phyloP scores from a whole-genome alignment of 2,888 invertebrate genomes.

The Andrena trimmerana region DNA sequence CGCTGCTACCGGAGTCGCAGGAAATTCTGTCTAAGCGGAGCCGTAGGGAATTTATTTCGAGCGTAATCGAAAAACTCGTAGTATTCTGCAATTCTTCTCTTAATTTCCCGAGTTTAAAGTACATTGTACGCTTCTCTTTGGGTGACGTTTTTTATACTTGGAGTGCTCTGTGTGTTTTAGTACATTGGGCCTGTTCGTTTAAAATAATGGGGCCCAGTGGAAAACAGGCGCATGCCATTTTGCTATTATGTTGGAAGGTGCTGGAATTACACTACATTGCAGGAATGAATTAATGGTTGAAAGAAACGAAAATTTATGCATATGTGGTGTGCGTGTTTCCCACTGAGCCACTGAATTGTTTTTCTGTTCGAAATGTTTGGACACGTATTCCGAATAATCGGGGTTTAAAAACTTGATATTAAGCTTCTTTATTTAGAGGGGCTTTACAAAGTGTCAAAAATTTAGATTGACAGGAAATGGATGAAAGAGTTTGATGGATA shows the following conservation, averaged over 20 bases:
- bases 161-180: too few species aligned
- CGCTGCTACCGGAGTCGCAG: neutral
- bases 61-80: neutral
- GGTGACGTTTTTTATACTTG: too few species aligned
- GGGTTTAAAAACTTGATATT: neutral
- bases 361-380: neutral
- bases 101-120: too few species aligned
- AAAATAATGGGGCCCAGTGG: too few species aligned
- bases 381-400: neutral
- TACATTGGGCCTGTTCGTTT: too few species aligned
- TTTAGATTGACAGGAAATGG: neutral
- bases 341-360: neutral
- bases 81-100: too few species aligned
- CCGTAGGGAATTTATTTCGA: neutral
- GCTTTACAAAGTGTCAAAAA: neutral
- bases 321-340: neutral
- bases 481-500: neutral
- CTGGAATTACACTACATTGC: too few species aligned
- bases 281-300: too few species aligned
- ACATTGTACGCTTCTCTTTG: too few species aligned
- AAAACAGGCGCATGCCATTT: too few species aligned
- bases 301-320: too few species aligned
- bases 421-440: neutral
- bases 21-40: neutral
- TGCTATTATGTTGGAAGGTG: too few species aligned